Percentiles rank a stretch among this genome's conserved stretches.
These are phyloP conservation scores for Brachionus rotundiformis DNA, from an alignment of 1,140 invertebrate species.

Conservation along the genomic window DNA sequence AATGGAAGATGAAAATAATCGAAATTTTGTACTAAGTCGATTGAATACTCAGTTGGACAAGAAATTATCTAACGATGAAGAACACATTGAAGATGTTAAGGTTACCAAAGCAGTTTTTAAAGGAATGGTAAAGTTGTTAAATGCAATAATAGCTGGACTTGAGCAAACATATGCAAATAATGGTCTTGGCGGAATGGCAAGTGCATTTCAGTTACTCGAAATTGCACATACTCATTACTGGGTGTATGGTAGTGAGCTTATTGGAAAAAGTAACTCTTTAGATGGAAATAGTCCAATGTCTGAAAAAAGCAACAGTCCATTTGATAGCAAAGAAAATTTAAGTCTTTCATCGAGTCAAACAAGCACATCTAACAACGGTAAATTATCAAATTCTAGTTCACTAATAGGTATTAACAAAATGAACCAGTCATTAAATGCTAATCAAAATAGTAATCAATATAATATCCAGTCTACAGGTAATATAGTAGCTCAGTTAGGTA, in stretches of 20 bases:
- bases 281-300: conserved; percentile 53
- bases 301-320: conserved; percentile 54
- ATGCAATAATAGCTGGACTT: conserved; percentile 82
- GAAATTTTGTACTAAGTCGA: conserved; percentile 90
- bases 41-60: conserved; percentile 88
- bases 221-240: conserved; percentile 98
- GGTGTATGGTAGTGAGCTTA: conserved; percentile 73
- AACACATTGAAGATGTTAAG: conserved; percentile 93
- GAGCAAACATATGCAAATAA: conserved; percentile 89
- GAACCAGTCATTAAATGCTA: conserved; percentile 1
- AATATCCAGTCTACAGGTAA: conserved; percentile 45
- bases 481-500: conserved; percentile 49
- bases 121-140: conserved; percentile 88
- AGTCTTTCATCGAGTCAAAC: not conserved
- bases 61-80: conserved; percentile 85
- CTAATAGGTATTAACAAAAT: conserved; percentile 22
- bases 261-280: not conserved
- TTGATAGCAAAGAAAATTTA: conserved; percentile 46
- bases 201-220: conserved; percentile 91
- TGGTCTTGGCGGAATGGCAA: conserved; percentile 92
- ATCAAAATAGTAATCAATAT: not conserved
- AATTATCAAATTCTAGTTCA: conserved; percentile 30
- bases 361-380: conserved; percentile 41
- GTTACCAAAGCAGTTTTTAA: conserved; percentile 77
- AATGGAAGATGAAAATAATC: conserved; percentile 98